These are phyloP conservation scores for Hydrolagus colliei DNA, from an alignment of 2,797 vertebrate species.

Conservation along the genomic window DNA sequence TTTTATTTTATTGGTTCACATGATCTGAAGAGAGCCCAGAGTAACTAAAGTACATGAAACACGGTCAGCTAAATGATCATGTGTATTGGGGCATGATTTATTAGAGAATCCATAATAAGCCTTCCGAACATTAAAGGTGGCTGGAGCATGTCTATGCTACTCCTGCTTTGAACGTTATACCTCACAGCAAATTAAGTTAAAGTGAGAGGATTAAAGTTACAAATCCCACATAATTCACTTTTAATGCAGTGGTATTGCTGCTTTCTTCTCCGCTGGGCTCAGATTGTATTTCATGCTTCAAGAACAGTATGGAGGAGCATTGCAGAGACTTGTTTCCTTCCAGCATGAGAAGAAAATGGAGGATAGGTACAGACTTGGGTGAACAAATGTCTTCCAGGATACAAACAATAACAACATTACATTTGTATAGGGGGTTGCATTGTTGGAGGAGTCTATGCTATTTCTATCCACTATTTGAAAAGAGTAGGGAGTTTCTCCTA, in stretches of 20 bases:
- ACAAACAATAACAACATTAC: too few species aligned
- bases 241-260: background rate
- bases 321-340: background rate
- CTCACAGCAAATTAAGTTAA: conserved; percentile 15
- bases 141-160: conserved; percentile 3
- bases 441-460: too few species aligned
- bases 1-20: background rate
- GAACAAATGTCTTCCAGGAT: too few species aligned
- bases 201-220: conserved; percentile 10
- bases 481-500: too few species aligned
- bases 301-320: background rate
- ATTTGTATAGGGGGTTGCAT: too few species aligned
- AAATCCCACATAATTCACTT: conserved; percentile 18
- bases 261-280: conserved; percentile 13
- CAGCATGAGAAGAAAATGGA: too few species aligned
- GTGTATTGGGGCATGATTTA: background rate
- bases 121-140: background rate
- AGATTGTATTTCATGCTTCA: conserved; percentile 27
- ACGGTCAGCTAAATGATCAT: background rate
- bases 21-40: too few species aligned
- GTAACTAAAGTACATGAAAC: background rate
- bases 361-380: too few species aligned
- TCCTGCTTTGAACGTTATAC: conserved; percentile 17
- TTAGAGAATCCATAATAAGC: background rate
- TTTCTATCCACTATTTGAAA: too few species aligned